A percentile compares a stretch with the other conserved stretches of the same genome.
These are phyloP conservation scores for Trachelus iudaicus DNA, from an alignment of 2,888 invertebrate species.

Conservation along the genomic window DNA sequence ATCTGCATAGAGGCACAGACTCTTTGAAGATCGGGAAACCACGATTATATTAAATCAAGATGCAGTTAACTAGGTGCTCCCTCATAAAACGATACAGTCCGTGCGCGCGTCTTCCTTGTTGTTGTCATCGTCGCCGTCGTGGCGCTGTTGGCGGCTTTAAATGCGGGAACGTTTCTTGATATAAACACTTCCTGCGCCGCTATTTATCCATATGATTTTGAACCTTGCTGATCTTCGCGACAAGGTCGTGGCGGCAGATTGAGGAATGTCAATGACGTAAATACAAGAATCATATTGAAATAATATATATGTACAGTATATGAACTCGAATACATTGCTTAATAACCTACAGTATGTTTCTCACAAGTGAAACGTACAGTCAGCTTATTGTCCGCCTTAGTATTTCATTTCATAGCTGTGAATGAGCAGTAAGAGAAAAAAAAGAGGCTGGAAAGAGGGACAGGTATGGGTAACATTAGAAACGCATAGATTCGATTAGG, in stretches of 20 bases:
- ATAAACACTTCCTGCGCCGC: neutral
- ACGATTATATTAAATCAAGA: slow-evolving; percentile 5
- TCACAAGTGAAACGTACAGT: neutral
- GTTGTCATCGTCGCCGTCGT: neutral
- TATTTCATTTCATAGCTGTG: neutral
- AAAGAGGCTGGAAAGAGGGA: neutral
- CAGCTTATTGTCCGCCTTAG: neutral
- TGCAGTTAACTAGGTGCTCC: neutral
- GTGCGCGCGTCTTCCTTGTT: neutral
- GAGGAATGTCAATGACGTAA: neutral
- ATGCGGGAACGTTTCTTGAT: neutral
- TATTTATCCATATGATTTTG: neutral
- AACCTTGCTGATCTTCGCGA: neutral
- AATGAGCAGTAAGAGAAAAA: neutral
- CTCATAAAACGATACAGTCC: neutral
- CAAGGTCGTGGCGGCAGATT: neutral
- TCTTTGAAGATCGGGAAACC: slow-evolving; percentile 3
- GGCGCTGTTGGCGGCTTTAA: neutral
- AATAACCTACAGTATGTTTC: neutral
- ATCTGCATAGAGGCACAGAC: neutral
- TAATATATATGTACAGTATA: neutral
- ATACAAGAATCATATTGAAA: neutral
- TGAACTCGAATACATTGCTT: neutral
- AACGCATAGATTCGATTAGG: neutral
- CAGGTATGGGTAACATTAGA: neutral